These are phyloP conservation scores for Apogon talboti DNA, from an alignment of 2,797 vertebrate genomes.

Conservation along the genomic window DNA sequence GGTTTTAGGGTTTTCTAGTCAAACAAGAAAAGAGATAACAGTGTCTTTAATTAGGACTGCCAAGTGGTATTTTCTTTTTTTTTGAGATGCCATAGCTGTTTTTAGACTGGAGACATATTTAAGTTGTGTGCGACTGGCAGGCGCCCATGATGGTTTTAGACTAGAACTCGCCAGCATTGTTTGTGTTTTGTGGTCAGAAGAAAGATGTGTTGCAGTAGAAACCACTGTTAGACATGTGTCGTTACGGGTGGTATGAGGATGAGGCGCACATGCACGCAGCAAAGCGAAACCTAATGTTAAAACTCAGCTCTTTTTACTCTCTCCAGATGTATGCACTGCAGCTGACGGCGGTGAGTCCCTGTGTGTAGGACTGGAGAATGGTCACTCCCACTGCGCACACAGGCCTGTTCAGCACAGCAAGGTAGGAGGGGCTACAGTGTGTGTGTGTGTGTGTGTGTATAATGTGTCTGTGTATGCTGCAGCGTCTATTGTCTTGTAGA, in stretches of 20 bases:
- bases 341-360: constrained; percentile 83
- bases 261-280: background rate
- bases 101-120: constrained; percentile 54
- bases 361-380: constrained; percentile 84
- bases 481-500: constrained; percentile 16
- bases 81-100: constrained; percentile 31
- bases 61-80: background rate
- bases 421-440: constrained; percentile 79
- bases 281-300: constrained; percentile 9
- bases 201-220: constrained; percentile 22
- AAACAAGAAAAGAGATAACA: constrained; percentile 29
- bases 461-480: background rate
- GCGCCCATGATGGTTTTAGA: constrained; percentile 31
- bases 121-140: constrained; percentile 27
- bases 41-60: constrained; percentile 51
- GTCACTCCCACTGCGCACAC: constrained; percentile 78
- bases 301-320: constrained; percentile 16
- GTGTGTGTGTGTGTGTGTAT: background rate
- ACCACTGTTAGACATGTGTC: background rate
- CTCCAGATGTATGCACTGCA: constrained; percentile 89
- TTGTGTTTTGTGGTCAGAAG: constrained; percentile 47
- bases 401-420: constrained; percentile 88
- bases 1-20: background rate
- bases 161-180: constrained; percentile 32
- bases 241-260: constrained; percentile 1